These are phyloP conservation scores for Balaeniceps rex DNA, from an alignment of 2,113 vertebrate genomes.

Conservation along the genomic window DNA sequence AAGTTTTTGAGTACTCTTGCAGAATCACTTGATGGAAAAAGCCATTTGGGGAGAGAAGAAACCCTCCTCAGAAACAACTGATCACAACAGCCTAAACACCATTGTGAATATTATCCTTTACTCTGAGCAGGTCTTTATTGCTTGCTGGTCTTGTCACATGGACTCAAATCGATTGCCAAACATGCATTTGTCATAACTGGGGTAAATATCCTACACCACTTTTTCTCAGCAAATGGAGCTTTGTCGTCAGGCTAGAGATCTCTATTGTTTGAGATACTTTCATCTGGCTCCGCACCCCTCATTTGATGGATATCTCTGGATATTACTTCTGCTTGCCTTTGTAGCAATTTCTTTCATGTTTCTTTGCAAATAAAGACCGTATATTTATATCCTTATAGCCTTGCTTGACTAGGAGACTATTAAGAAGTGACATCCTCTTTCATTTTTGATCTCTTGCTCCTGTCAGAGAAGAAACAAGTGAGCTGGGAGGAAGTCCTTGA, in stretches of 20 bases:
- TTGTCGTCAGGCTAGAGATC: not conserved
- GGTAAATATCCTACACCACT: not conserved
- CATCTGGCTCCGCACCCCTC: not conserved
- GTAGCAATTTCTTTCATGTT: not conserved
- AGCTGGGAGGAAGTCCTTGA: not conserved
- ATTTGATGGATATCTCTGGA: not conserved
- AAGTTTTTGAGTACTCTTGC: not conserved
- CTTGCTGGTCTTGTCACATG: not conserved
- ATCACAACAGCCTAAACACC: fast-evolving
- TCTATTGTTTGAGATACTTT: not conserved
- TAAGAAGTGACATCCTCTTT: not conserved
- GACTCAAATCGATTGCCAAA: not conserved
- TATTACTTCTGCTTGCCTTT: not conserved
- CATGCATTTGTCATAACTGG: not conserved
- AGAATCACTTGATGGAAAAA: not conserved
- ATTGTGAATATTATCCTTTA: not conserved
- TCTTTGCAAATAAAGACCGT: not conserved
- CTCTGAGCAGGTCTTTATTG: not conserved
- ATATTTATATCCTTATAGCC: not conserved
- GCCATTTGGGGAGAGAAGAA: not conserved
- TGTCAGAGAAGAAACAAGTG: not conserved
- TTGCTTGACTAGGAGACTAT: not conserved
- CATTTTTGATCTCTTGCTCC: not conserved
- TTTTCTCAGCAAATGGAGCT: not conserved
- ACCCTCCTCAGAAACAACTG: not conserved